Base-by-base conservation (phyloP, 2,797 vertebrate species). In the Vireo griseus region DNA sequence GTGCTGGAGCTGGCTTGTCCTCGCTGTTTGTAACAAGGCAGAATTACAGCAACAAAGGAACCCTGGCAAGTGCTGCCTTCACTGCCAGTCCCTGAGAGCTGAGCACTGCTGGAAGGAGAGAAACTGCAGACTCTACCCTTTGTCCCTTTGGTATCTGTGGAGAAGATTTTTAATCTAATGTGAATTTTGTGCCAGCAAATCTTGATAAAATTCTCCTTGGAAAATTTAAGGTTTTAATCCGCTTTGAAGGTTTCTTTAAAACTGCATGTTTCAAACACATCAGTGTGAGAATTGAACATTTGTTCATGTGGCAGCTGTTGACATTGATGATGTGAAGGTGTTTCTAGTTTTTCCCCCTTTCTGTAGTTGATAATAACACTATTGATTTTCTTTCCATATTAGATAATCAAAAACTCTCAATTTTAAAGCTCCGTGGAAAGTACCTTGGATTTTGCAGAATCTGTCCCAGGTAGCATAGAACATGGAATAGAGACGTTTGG, bases 41-140 rank as follows among this genome's bases (percentile, higher is more conserved):
- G 78, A 94, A 67, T 67, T 83, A 9, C 51, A 90, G 87, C 65
- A 76, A 62, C 85, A 67, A 71, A 87, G 44, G 52, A 79, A 4
- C 42, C 47, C 52, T 42, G 57, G 33, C 63, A 52, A 69, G 68
- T 4, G 6, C 35, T 0, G 2, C 65, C 55, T 89, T 57, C 51
- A 19, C 58, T 1, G 0, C 9, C 18, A 61, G 58, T 12, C 52
- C 45, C 57, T 11, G 37, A 15, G 45, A 44, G 22, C 75, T 47
- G 51, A 31, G 57, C 4, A 0, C 55, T 51, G 33, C 1, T 62
- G 66, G 25, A 37, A 52, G 52, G 63, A 51, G 18, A 67, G 42
- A 74, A 57, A 20, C 45, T 31, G 18, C 57, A 81, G 59, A 25
- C 48, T 87, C 68, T 66, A 61, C 28, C 19, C 48, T 25, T 87